Evolutionary conservation across 2,888 invertebrate species (phyloP), one percentile per base, ranked within the genome.

Genomic region (Acanthosepion esculentum): DNA sequence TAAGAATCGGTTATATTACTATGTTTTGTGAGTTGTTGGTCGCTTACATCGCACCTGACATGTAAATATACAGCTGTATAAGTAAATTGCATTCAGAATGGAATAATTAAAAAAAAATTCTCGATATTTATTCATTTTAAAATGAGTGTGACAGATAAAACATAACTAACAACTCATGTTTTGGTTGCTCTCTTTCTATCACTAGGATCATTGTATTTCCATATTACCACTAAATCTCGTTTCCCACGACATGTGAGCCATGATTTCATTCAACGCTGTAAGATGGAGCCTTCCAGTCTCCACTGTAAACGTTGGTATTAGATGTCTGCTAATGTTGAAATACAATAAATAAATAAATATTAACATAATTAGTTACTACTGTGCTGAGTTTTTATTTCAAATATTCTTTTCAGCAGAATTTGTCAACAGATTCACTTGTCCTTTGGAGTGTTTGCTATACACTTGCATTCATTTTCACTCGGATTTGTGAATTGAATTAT

Each of bases 21-120:
- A 91, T 48, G 48, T 92, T 92, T 92, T 92, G 92, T 93, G 53
- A 93, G 50, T 93, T 50, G 93, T 93, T 93, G 93, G 93, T 93
- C 53, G 93, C 93, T 93, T 93, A 29, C 48, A 53, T 93, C 93
- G 53, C 53, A 93, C 50, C 53, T 93, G 93, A 55, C 50, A 55
- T 93, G 55, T 55, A 93, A 55, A 93, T 55, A 93, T 93, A 53
- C 48, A 93, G 53, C 93, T 93, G 53, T 48, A 41, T 10, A 23
- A 23, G 59, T 59, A 59, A 59, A 20, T 23, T 59, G 59, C 20
- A 20, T 59, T 59, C 23, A 59, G 59, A 23, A 55, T 55, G 20
- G 55, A 55, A 59, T 59, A 41, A 41, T 41, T 41, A 41, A 41
- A 41, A 23, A 59, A 59, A 23, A 59, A 59, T 59, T 7, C 23